Conservation (phyloP, 1,140 invertebrate species). For the Spodoptera litura region DNA sequence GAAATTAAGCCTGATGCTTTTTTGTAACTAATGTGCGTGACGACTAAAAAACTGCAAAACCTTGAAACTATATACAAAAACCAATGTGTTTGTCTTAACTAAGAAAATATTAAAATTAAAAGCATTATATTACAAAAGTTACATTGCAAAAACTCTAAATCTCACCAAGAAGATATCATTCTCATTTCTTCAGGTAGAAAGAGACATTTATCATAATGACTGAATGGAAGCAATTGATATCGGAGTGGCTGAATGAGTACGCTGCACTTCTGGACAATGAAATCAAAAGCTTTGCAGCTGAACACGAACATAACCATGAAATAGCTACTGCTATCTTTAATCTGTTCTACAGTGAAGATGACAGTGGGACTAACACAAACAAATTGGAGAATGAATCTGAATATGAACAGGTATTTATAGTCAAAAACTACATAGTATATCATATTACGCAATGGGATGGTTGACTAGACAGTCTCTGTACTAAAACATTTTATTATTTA, state of each 20-base stretch:
- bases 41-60: too few species aligned
- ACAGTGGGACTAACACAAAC: conserved; percentile 54
- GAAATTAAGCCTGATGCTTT: too few species aligned
- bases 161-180: not conserved
- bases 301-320: conserved; percentile 93
- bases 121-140: too few species aligned
- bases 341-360: conserved; percentile 71
- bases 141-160: too few species aligned
- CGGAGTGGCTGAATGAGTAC: conserved; percentile 93
- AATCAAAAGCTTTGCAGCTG: conserved; percentile 91
- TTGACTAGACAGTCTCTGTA: not conserved
- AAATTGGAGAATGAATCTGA: conserved; percentile 61
- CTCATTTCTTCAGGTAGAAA: conserved; percentile 10
- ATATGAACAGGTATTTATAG: conserved; percentile 65
- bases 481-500: not conserved
- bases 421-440: too few species aligned
- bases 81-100: too few species aligned
- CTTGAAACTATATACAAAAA: too few species aligned
- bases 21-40: too few species aligned
- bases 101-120: too few species aligned
- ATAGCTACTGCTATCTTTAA: conserved; percentile 89
- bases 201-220: conserved; percentile 86
- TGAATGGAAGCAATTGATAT: conserved; percentile 89
- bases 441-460: too few species aligned
- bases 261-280: conserved; percentile 90